phyloP scores from a whole-genome alignment of 1,140 invertebrate species.

The Cydia fagiglandana region DNA sequence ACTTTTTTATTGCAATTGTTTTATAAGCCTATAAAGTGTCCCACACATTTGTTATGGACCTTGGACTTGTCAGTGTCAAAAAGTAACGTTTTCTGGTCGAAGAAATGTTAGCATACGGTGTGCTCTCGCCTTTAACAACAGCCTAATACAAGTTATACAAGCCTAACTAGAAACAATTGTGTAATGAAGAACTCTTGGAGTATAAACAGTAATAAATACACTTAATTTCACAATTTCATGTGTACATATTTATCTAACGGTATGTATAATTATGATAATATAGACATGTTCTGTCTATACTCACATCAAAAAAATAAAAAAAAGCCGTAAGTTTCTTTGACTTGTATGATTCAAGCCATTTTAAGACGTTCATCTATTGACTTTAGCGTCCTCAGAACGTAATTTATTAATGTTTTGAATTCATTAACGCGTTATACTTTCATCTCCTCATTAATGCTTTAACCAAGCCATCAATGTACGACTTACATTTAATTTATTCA shows the following conservation, averaged over 20 bases:
- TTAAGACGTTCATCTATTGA: not conserved
- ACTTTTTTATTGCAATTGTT: too few species aligned
- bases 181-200: slow-evolving; percentile 46
- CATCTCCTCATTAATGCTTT: not conserved
- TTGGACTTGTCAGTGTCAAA: too few species aligned
- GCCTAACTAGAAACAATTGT: not conserved
- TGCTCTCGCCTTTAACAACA: too few species aligned
- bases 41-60: too few species aligned
- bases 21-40: too few species aligned
- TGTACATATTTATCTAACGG: slow-evolving; percentile 43
- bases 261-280: slow-evolving; percentile 33
- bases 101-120: too few species aligned
- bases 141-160: too few species aligned
- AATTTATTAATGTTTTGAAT: not conserved
- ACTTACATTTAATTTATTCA: not conserved
- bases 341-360: not conserved
- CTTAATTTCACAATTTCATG: slow-evolving; percentile 56
- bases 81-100: too few species aligned
- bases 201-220: slow-evolving; percentile 49
- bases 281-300: not conserved
- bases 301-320: not conserved
- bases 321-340: not conserved
- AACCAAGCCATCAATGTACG: not conserved
- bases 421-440: not conserved
- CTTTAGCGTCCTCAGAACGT: not conserved